These are phyloP conservation scores for Cheilosia impressa DNA, from an alignment of 2,888 invertebrate genomes.

Conservation along the genomic window DNA sequence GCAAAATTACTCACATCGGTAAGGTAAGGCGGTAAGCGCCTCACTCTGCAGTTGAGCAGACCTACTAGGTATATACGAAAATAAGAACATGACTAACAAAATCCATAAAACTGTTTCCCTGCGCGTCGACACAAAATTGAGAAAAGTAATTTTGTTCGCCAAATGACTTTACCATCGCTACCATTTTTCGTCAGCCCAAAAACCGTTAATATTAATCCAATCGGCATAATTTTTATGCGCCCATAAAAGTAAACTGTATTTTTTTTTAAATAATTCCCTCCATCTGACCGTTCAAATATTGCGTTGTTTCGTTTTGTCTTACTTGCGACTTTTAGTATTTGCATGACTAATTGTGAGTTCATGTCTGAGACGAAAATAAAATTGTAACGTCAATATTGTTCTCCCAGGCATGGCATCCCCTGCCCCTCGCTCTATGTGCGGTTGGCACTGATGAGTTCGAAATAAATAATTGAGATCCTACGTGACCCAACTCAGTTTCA, in stretches of 20 bases:
- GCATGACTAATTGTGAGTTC: slow-evolving; percentile 48
- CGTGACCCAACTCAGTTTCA: slow-evolving; percentile 55
- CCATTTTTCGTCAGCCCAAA: slow-evolving; percentile 1
- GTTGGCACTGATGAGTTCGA: slow-evolving; percentile 26
- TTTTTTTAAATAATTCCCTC: background rate
- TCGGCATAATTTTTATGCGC: background rate
- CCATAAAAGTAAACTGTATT: slow-evolving; percentile 20
- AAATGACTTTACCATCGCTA: slow-evolving; percentile 36
- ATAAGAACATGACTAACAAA: background rate
- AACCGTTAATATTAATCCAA: slow-evolving; percentile 5
- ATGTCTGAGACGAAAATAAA: slow-evolving; percentile 26
- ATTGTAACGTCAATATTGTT: slow-evolving; percentile 20
- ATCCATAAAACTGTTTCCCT: background rate
- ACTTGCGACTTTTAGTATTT: slow-evolving; percentile 10
- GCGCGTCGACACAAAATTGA: background rate
- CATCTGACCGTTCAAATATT: background rate
- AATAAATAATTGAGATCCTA: slow-evolving; percentile 49
- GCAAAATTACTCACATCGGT: no score
- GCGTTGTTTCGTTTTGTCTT: slow-evolving; percentile 2
- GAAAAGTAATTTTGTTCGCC: background rate
- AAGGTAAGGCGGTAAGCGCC: no score
- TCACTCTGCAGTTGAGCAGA: no score
- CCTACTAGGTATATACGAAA: no score
- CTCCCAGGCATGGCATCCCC: background rate
- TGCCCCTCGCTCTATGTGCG: background rate